phyloP scores from a whole-genome alignment of 2,113 vertebrate species.

The Pontoporia blainvillei region DNA sequence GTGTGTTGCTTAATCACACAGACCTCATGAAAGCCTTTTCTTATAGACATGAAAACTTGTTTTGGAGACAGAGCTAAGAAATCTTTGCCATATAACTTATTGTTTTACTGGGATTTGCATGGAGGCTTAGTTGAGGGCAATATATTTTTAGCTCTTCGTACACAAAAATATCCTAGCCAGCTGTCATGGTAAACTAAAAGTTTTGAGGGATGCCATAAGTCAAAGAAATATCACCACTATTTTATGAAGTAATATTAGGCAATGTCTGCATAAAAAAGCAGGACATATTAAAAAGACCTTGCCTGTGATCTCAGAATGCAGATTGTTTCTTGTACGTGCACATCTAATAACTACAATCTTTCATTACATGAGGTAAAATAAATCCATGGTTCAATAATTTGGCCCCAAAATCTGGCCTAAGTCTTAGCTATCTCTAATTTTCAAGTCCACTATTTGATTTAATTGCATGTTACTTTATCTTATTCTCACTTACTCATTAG shows the following conservation, averaged over 20 bases:
- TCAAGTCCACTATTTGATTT: not conserved
- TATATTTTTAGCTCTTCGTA: not conserved
- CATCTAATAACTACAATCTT: not conserved
- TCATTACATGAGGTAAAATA: not conserved
- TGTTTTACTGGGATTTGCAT: not conserved
- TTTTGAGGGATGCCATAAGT: not conserved
- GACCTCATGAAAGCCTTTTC: not conserved
- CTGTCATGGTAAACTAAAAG: not conserved
- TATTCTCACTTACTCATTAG: not conserved
- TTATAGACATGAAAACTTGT: not conserved
- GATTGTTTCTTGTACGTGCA: not conserved
- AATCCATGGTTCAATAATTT: not conserved
- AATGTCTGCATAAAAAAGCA: not conserved
- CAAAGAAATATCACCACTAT: not conserved
- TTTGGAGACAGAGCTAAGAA: not conserved
- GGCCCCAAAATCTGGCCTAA: not conserved
- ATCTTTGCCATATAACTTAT: not conserved
- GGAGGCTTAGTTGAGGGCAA: not conserved
- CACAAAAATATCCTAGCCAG: not conserved
- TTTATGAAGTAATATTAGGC: slow-evolving; percentile 27
- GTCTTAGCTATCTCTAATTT: not conserved
- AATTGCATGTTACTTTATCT: slow-evolving; percentile 6
- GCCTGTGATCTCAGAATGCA: not conserved
- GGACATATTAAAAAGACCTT: not conserved
- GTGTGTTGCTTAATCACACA: not conserved